These are phyloP conservation scores for Micromesistius poutassou DNA, from an alignment of 2,797 vertebrate species.

Conservation along the genomic window DNA sequence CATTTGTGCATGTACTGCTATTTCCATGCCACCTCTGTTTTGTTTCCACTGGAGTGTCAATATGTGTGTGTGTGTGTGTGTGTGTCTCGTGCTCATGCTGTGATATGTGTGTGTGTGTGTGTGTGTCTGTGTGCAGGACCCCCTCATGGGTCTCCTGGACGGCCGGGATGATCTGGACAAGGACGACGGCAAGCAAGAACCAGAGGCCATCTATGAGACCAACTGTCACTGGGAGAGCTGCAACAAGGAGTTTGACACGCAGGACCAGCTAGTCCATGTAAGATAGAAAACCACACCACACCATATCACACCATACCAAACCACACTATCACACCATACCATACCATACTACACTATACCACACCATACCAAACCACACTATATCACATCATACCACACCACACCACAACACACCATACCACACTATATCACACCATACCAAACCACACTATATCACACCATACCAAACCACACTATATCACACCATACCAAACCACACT, in stretches of 20 bases:
- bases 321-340: no score
- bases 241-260: conserved; percentile 94
- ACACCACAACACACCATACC: no score
- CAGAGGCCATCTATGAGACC: conserved; percentile 91
- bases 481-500: no score
- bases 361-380: no score
- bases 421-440: no score
- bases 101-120: background rate
- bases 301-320: no score
- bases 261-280: conserved; percentile 98
- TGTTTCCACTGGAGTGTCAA: background rate
- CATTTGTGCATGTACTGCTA: background rate
- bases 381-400: no score
- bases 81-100: background rate
- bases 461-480: no score
- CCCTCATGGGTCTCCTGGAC: conserved; percentile 86
- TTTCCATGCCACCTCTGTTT: background rate
- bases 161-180: conserved; percentile 91
- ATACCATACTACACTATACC: no score
- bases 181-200: conserved; percentile 90
- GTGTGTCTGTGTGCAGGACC: conserved; percentile 74
- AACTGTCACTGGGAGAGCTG: conserved; percentile 97
- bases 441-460: no score
- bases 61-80: background rate
- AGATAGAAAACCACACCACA: conserved; percentile 51